These are phyloP conservation scores for Musca domestica DNA, from an alignment of 1,140 invertebrate genomes.

Conservation along the genomic window DNA sequence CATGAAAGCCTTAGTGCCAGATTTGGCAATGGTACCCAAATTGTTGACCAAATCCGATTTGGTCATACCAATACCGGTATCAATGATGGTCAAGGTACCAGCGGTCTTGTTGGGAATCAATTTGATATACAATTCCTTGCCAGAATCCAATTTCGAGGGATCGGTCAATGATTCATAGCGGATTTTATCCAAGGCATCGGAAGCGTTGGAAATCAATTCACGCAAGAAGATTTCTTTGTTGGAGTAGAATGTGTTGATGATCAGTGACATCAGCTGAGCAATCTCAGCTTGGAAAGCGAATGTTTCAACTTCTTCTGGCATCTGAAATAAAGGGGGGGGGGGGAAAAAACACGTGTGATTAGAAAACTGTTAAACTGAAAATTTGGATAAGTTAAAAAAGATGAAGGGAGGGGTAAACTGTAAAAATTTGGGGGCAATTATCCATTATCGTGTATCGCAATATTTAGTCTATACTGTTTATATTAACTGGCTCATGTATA, in stretches of 20 bases:
- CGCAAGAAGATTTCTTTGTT: slow-evolving; percentile 99
- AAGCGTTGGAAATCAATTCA: slow-evolving; percentile 96
- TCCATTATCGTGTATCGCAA: too few relatives aligned
- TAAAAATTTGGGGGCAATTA: too few relatives aligned
- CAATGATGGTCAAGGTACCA: slow-evolving; percentile 85
- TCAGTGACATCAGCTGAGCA: slow-evolving; percentile 93
- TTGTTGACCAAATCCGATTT: slow-evolving; percentile 95
- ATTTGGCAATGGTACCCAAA: slow-evolving; percentile 93
- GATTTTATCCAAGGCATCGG: slow-evolving; percentile 79
- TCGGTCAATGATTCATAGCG: slow-evolving; percentile 90
- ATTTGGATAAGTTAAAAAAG: neutral
- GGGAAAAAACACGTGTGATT: neutral
- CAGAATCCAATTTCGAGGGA: slow-evolving; percentile 78
- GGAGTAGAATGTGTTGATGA: slow-evolving; percentile 99
- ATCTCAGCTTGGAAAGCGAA: slow-evolving; percentile 95
- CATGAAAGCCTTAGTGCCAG: slow-evolving; percentile 96
- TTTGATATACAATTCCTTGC: slow-evolving; percentile 88
- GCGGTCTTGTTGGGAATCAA: slow-evolving; percentile 86
- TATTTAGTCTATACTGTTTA: too few relatives aligned
- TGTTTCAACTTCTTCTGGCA: slow-evolving; percentile 67
- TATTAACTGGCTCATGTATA: too few relatives aligned
- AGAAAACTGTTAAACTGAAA: neutral
- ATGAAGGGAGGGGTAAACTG: neutral
- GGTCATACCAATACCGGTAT: slow-evolving; percentile 95
- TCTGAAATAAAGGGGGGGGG: slow-evolving; percentile 32